Percentiles rank a stretch among this genome's conserved stretches.
These are phyloP conservation scores for Ascaphus truei DNA, from an alignment of 2,113 vertebrate species.

Conservation along the genomic window DNA sequence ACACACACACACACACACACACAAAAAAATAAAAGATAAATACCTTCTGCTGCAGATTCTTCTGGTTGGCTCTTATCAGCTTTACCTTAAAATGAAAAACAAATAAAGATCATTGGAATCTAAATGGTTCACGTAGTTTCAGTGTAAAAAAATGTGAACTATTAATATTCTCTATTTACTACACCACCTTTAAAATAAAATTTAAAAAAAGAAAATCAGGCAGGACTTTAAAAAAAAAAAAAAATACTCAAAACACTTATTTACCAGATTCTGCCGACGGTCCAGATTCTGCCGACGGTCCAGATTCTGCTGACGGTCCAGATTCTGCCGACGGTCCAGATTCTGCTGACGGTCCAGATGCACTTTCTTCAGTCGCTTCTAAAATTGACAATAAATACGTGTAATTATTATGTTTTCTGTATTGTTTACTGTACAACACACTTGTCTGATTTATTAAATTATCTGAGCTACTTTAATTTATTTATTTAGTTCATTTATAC, in stretches of 20 bases:
- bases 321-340: constrained; percentile 42
- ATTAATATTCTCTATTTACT: not conserved
- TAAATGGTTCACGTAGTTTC: not conserved
- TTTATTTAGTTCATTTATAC: too few species aligned
- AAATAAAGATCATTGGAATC: not conserved
- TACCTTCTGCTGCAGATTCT: constrained; percentile 51
- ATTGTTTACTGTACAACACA: too few species aligned
- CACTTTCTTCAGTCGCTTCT: constrained; percentile 58
- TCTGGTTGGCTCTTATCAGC: constrained; percentile 52
- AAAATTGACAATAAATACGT: constrained; percentile 36
- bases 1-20: not conserved
- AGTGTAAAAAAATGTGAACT: not conserved
- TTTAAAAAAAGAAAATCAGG: not conserved
- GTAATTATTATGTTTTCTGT: constrained; percentile 21
- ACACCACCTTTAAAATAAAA: not conserved
- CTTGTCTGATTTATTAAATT: too few species aligned
- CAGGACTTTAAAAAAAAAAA: not conserved
- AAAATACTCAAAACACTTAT: not conserved
- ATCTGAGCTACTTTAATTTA: too few species aligned
- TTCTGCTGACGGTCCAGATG: constrained; percentile 49
- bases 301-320: constrained; percentile 42
- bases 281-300: constrained; percentile 44
- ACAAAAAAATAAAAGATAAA: not conserved
- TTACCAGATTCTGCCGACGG: constrained; percentile 42
- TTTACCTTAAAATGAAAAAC: constrained; percentile 52